Evolutionary conservation across 2,797 vertebrate genomes (phyloP).

Genomic region (Oreochromis grahami): DNA sequence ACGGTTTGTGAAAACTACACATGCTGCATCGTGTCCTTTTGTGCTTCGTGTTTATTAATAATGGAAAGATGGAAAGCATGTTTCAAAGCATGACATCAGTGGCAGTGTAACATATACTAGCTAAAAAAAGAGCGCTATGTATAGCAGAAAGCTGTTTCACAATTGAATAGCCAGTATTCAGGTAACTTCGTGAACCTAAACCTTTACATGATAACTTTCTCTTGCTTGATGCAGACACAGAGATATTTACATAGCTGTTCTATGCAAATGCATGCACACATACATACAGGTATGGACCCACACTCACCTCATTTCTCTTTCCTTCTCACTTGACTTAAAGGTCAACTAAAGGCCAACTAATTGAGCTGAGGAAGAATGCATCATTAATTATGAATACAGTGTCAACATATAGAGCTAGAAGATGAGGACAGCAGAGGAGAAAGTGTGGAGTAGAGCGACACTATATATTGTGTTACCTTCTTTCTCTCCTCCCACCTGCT

Average conservation of each 20-base stretch:
- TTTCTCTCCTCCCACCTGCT: slow-evolving; percentile 3
- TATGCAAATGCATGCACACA: neutral
- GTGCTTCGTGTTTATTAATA: neutral
- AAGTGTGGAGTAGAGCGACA: neutral
- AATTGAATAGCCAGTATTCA: neutral
- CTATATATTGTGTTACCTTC: neutral
- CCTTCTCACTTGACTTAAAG: slow-evolving; percentile 10
- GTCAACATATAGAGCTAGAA: neutral
- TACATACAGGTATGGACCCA: neutral
- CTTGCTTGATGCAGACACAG: neutral
- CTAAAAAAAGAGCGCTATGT: neutral
- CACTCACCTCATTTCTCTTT: neutral
- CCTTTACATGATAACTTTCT: neutral
- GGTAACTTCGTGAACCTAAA: neutral
- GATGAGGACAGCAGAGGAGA: neutral
- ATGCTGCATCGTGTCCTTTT: neutral
- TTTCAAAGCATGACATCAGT: neutral
- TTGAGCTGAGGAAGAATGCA: neutral
- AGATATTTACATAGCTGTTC: neutral
- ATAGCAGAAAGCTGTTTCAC: neutral
- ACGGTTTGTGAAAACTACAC: neutral
- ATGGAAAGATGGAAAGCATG: neutral
- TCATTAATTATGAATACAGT: slow-evolving; percentile 33
- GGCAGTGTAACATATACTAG: neutral
- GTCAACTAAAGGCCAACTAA: slow-evolving; percentile 13